Percentiles rank a stretch among this genome's conserved stretches.
Conservation (phyloP, 2,797 vertebrate genomes). For the Varecia variegata region DNA sequence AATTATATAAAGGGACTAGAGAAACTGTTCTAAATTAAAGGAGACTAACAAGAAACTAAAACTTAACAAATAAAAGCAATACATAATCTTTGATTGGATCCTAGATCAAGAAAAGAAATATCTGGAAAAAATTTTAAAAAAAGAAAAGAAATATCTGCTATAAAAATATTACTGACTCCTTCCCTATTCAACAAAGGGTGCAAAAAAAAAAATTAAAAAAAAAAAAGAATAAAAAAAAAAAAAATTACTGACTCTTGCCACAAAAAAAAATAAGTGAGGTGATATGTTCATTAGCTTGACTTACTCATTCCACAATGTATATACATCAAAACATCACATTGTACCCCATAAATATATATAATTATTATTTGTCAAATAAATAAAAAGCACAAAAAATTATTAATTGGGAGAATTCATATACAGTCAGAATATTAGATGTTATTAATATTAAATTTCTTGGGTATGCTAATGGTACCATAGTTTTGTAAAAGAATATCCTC, state of each 20-base stretch:
- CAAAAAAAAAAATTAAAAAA: too few relatives aligned
- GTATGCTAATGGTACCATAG: neutral
- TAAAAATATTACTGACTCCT: neutral
- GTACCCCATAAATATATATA: neutral
- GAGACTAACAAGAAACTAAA: constrained; percentile 15
- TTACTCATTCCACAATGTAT: neutral
- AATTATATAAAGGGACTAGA: neutral
- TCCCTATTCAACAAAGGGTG: too few relatives aligned
- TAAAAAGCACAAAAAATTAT: neutral
- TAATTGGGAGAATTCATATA: constrained; percentile 17
- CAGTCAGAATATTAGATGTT: neutral
- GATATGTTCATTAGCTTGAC: neutral
- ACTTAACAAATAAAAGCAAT: neutral
- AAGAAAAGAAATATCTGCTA: neutral
- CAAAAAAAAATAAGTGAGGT: neutral
- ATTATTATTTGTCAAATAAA: neutral
- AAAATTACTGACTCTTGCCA: neutral
- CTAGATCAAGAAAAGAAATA: neutral
- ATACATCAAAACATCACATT: neutral
- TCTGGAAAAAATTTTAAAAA: neutral
- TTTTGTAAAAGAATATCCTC: neutral
- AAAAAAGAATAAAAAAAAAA: too few relatives aligned
- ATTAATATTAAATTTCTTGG: neutral
- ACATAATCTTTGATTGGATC: neutral
- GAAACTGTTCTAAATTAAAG: neutral